Percentiles rank a stretch among this genome's conserved stretches.
These are phyloP conservation scores for Erpornis zantholeuca DNA, from an alignment of 2,113 vertebrate genomes.

Conservation along the genomic window DNA sequence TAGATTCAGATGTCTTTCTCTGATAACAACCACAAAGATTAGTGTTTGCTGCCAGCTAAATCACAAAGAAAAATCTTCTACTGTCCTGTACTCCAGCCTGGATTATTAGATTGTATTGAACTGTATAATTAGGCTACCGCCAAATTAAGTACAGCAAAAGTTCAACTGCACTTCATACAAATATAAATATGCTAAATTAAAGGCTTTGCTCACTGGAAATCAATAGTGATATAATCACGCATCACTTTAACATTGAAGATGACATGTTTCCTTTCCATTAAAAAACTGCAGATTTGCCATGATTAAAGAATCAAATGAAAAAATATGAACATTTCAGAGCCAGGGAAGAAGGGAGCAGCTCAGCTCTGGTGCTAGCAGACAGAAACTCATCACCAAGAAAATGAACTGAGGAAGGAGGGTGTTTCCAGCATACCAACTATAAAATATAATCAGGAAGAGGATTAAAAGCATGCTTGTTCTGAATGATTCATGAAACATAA, in stretches of 20 bases:
- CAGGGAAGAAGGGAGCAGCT: not conserved
- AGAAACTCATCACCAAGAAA: not conserved
- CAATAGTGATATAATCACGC: not conserved
- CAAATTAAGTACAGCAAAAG: conserved; percentile 30
- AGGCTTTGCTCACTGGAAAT: conserved; percentile 17
- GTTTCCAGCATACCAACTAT: conserved; percentile 22
- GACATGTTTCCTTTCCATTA: not conserved
- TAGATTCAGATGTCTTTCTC: conserved; percentile 33
- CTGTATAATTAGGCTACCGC: conserved; percentile 9
- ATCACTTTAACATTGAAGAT: conserved; percentile 2
- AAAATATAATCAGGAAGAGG: conserved; percentile 40
- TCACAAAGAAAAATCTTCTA: conserved; percentile 5
- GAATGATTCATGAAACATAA: conserved; percentile 60
- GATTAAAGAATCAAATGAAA: conserved; percentile 15
- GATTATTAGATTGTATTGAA: conserved; percentile 14
- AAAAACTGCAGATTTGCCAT: not conserved
- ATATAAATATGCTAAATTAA: conserved; percentile 43
- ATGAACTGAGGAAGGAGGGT: not conserved
- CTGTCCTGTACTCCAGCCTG: not conserved
- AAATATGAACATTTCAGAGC: not conserved
- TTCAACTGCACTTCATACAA: conserved; percentile 4
- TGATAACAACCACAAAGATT: conserved; percentile 16
- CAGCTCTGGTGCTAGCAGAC: not conserved
- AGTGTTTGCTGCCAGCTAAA: conserved; percentile 14
- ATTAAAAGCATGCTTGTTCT: conserved; percentile 37